Evolutionary conservation across 2,113 vertebrate species (phyloP), one percentile per base, ranked within the genome.

Genomic region (Leptosomus discolor): DNA sequence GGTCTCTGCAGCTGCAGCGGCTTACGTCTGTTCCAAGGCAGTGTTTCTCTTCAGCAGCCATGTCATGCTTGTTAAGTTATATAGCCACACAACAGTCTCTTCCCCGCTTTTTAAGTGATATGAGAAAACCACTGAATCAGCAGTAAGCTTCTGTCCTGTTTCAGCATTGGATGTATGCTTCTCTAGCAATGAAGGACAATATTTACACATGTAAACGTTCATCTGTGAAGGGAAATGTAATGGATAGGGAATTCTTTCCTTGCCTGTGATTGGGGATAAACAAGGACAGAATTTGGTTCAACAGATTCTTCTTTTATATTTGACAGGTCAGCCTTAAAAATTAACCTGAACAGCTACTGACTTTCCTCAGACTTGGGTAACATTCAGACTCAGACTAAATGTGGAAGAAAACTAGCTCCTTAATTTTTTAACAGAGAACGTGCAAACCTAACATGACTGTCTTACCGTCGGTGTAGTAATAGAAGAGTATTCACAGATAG

Each of bases 21-120:
- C 92, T 95, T 91, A 85, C 34, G 88, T 30, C 90, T 91, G 3
- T 37, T 69, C 69, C 80, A 83, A 73, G 73, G 84, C 86, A 85
- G 37, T 56, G 58, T 91, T 95, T 94, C 84, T 75, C 74, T 82
- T 88, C 84, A 96, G 86, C 84, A 91, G 34, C 57, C 65, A 10
- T 57, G 91, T 91, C 84, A 91, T 76, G 94, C 84, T 85, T 92
- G 86, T 96, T 96, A 96, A 91, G 89, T 87, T 95, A 73, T 41
- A 75, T 53, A 86, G 92, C 91, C 86, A 48, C 75, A 79, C 67
- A 76, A 32, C 41, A 76, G 41, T 8, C 82, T 92, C 70, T 48
- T 73, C 43, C 53, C 30, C 11, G 0, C 84, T 53, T 82, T 85
- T 73, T 58, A 88, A 46, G 2, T 86, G 68, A 57, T 70, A 36